Evolutionary conservation across 2,888 invertebrate species (phyloP).

Genomic region (Dinocampus coccinellae): DNA sequence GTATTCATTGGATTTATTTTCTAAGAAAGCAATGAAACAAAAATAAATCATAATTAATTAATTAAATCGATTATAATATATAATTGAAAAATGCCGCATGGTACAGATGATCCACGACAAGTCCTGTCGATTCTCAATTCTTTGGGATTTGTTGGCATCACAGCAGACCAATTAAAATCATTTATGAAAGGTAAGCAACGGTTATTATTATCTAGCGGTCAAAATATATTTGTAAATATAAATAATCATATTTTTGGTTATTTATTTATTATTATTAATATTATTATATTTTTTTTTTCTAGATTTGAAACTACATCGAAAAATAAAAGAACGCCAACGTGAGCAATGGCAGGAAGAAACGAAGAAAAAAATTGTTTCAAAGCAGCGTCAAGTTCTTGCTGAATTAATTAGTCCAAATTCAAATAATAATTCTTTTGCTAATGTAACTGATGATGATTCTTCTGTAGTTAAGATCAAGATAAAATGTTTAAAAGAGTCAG

Average conservation of each 20-base stretch:
- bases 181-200: conserved; percentile 79
- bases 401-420: conserved; percentile 19
- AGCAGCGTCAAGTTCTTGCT: conserved; percentile 46
- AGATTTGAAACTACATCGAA: conserved; percentile 75
- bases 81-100: conserved; percentile 43
- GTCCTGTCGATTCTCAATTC: conserved; percentile 81
- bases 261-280: conserved; percentile 9
- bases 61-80: background rate
- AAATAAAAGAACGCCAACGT: conserved; percentile 74
- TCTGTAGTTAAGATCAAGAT: conserved; percentile 56
- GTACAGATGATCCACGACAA: conserved; percentile 76
- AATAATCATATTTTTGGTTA: background rate
- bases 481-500: conserved; percentile 47
- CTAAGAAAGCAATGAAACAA: background rate
- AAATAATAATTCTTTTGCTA: conserved; percentile 13
- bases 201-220: conserved; percentile 13
- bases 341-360: conserved; percentile 64
- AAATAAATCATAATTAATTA: background rate
- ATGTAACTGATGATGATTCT: conserved; percentile 34
- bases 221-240: background rate
- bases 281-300: conserved; percentile 38
- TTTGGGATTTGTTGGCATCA: conserved; percentile 82
- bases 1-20: background rate
- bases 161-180: conserved; percentile 80
- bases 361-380: conserved; percentile 54